A percentile compares a stretch with the other conserved stretches of the same genome.
phyloP scores from a whole-genome alignment of 2,113 vertebrate species.

The Paraplagusia blochii region DNA sequence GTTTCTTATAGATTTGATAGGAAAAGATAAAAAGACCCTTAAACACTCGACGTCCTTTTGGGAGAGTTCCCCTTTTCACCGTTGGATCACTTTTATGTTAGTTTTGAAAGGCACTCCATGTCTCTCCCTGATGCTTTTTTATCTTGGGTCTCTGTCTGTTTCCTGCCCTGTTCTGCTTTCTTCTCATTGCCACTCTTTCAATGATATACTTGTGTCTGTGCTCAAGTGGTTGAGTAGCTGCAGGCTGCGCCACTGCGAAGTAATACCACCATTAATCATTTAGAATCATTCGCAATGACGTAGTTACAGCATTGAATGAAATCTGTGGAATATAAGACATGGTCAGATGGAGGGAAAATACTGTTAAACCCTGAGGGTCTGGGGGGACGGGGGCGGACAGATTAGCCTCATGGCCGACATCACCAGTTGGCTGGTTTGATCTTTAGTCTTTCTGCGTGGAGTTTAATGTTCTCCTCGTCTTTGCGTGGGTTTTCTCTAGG shows the following conservation, averaged over 20 bases:
- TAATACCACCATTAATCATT: slow-evolving; percentile 72
- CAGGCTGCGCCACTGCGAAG: slow-evolving; percentile 36
- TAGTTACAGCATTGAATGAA: slow-evolving; percentile 54
- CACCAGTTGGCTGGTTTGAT: too few species aligned
- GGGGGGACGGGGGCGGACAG: too few species aligned
- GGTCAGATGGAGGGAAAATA: slow-evolving; percentile 31
- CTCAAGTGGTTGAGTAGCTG: slow-evolving; percentile 48
- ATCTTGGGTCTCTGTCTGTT: slow-evolving; percentile 40
- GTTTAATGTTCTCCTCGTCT: too few species aligned
- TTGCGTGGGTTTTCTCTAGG: too few species aligned
- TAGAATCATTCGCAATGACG: slow-evolving; percentile 58
- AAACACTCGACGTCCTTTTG: slow-evolving; percentile 32
- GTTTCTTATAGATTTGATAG: slow-evolving; percentile 1
- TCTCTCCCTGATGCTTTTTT: slow-evolving; percentile 28
- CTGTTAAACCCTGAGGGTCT: too few species aligned
- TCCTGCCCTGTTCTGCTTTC: slow-evolving; percentile 36
- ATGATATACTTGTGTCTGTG: slow-evolving; percentile 58
- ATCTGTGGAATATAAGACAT: slow-evolving; percentile 47
- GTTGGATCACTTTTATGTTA: slow-evolving; percentile 31
- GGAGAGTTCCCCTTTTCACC: slow-evolving; percentile 27
- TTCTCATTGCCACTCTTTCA: slow-evolving; percentile 44
- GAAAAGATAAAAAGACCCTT: slow-evolving; percentile 14
- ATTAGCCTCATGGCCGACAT: too few species aligned
- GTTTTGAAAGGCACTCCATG: slow-evolving; percentile 24
- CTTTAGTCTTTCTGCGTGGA: too few species aligned